Percentiles rank a stretch among this genome's conserved stretches.
These are phyloP conservation scores for Cetoscarus ocellatus DNA, from an alignment of 2,797 vertebrate species.

Conservation along the genomic window DNA sequence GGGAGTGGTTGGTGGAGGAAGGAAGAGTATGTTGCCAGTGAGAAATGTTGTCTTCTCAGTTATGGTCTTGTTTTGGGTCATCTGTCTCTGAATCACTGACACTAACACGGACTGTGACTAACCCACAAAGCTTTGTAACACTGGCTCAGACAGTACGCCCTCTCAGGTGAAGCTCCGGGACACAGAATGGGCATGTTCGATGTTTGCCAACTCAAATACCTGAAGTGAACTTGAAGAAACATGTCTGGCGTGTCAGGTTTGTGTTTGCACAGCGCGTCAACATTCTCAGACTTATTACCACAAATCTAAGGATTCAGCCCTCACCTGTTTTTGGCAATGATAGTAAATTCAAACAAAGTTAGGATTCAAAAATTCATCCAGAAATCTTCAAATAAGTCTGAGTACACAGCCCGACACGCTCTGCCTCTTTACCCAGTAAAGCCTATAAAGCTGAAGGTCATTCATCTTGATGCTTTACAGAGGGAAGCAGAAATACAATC, in stretches of 20 bases:
- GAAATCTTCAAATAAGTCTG: no score
- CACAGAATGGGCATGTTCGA: not conserved
- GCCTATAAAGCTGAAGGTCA: no score
- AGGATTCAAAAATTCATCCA: no score
- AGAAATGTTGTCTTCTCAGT: no score
- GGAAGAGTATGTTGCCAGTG: no score
- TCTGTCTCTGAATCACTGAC: not conserved
- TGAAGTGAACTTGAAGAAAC: constrained; percentile 4
- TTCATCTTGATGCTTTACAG: no score
- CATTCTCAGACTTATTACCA: not conserved
- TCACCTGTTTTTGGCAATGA: not conserved
- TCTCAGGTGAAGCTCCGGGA: not conserved
- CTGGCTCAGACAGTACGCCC: not conserved
- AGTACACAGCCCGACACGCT: no score
- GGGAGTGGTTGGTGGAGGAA: no score
- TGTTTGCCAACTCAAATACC: constrained; percentile 2
- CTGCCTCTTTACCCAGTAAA: no score
- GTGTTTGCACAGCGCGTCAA: not conserved
- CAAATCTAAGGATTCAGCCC: not conserved
- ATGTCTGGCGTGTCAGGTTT: constrained; percentile 11
- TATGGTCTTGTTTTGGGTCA: no score
- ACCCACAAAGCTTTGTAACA: not conserved
- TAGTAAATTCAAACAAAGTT: no score
- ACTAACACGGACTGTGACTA: not conserved
- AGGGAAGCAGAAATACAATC: no score